phyloP scores from a whole-genome alignment of 2,888 invertebrate species.

The Archips crataeganus region DNA sequence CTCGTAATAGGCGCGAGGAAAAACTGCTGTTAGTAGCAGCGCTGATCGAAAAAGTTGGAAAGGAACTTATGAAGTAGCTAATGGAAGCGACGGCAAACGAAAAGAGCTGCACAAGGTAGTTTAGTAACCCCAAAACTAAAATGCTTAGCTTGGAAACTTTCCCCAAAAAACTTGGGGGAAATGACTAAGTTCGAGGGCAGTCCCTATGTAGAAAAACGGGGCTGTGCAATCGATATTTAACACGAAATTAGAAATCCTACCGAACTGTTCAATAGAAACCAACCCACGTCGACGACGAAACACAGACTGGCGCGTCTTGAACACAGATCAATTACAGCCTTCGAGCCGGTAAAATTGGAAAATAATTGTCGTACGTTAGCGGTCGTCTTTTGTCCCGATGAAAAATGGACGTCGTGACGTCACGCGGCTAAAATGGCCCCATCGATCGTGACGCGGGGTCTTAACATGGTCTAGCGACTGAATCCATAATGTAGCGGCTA shows the following conservation, averaged over 20 bases:
- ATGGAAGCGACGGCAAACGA: constrained; percentile 3
- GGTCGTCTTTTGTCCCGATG: constrained; percentile 64
- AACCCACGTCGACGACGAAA: constrained; percentile 47
- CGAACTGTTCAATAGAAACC: constrained; percentile 26
- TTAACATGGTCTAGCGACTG: constrained; percentile 58
- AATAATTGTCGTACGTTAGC: constrained; percentile 66
- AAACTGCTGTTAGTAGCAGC: not conserved
- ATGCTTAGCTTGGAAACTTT: constrained; percentile 1
- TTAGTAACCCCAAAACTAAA: constrained; percentile 18
- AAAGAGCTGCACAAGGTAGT: constrained; percentile 8
- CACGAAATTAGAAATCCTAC: not conserved
- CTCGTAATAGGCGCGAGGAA: not conserved
- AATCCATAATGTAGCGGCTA: constrained; percentile 17
- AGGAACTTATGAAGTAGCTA: constrained; percentile 13
- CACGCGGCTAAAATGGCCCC: constrained; percentile 57
- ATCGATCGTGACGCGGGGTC: constrained; percentile 44
- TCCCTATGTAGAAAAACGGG: not conserved
- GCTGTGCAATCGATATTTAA: not conserved
- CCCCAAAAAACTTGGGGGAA: not conserved
- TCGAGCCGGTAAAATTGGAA: constrained; percentile 67
- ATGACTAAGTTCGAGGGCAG: not conserved
- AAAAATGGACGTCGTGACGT: constrained; percentile 73
- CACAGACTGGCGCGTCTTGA: constrained; percentile 51
- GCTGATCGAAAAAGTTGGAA: constrained; percentile 16
- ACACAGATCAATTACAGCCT: constrained; percentile 59